Conservation (phyloP, 2,797 vertebrate species). For the Lagorchestes hirsutus region DNA sequence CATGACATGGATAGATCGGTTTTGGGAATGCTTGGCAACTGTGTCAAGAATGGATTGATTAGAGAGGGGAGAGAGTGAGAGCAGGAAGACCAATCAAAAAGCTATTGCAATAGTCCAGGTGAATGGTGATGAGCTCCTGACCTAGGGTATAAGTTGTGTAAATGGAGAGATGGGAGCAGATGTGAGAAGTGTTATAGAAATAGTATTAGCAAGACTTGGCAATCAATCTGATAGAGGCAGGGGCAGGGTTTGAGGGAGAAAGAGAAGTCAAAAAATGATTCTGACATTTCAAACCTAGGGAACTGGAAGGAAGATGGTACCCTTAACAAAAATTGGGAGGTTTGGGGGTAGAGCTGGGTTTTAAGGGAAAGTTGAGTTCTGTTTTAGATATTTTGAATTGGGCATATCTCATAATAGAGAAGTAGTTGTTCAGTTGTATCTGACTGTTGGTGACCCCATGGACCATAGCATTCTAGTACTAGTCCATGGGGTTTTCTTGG, state of each 20-base stretch:
- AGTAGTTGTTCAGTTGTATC: background rate
- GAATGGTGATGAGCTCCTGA: background rate
- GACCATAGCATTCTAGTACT: background rate
- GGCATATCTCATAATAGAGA: background rate
- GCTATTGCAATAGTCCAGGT: background rate
- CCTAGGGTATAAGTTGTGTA: background rate
- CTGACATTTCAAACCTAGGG: background rate
- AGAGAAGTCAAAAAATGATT: background rate
- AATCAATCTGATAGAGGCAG: background rate
- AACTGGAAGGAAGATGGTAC: background rate
- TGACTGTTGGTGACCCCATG: background rate
- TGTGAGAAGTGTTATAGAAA: background rate
- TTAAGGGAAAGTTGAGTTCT: background rate
- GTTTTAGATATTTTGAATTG: background rate
- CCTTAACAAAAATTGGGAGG: background rate
- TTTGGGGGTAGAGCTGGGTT: background rate
- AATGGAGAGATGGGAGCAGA: background rate
- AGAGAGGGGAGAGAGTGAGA: background rate
- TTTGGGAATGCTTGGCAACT: background rate
- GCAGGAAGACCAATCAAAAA: background rate
- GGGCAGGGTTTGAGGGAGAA: background rate
- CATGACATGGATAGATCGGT: background rate
- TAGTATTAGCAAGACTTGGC: background rate
- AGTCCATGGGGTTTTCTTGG: background rate
- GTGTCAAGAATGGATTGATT: background rate